A percentile compares a stretch with the other conserved stretches of the same genome.
These are phyloP conservation scores for Cephus pulcher DNA, from an alignment of 2,888 invertebrate genomes.

Conservation along the genomic window DNA sequence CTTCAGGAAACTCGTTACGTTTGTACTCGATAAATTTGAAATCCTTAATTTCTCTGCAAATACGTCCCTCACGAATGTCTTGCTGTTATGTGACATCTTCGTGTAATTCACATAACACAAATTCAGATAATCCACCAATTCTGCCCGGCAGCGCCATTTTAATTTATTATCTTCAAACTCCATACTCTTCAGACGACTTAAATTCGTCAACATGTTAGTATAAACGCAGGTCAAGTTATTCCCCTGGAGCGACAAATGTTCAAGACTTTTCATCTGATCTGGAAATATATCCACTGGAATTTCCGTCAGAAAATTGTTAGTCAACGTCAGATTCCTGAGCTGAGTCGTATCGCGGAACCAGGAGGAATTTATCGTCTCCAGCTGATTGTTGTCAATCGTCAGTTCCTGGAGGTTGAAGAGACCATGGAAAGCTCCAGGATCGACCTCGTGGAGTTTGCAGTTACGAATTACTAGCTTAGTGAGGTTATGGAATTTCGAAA, in stretches of 20 bases:
- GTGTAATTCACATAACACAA: slow-evolving; percentile 16
- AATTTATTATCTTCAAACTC: slow-evolving; percentile 49
- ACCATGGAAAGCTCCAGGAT: slow-evolving; percentile 41
- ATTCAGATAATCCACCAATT: slow-evolving; percentile 48
- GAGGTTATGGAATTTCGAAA: slow-evolving; percentile 40
- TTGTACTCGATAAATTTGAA: too few relatives aligned
- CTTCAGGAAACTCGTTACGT: background rate
- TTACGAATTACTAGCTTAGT: slow-evolving; percentile 43
- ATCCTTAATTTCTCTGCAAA: background rate
- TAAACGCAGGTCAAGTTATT: slow-evolving; percentile 49
- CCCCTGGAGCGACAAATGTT: slow-evolving; percentile 49
- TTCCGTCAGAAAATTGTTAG: slow-evolving; percentile 45
- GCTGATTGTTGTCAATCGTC: slow-evolving; percentile 32
- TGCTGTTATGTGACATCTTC: background rate
- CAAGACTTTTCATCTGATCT: slow-evolving; percentile 30
- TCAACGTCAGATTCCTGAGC: slow-evolving; percentile 42
- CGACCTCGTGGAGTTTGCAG: slow-evolving; percentile 40
- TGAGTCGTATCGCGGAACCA: slow-evolving; percentile 39
- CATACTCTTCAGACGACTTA: slow-evolving; percentile 39
- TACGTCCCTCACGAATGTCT: background rate
- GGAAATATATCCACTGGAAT: slow-evolving; percentile 44
- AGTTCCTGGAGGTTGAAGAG: slow-evolving; percentile 26
- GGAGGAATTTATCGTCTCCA: slow-evolving; percentile 33
- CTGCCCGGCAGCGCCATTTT: slow-evolving; percentile 52
- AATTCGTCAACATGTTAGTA: slow-evolving; percentile 43